Evolutionary conservation across 2,797 vertebrate species (phyloP).

Genomic region (Notolabrus celidotus): DNA sequence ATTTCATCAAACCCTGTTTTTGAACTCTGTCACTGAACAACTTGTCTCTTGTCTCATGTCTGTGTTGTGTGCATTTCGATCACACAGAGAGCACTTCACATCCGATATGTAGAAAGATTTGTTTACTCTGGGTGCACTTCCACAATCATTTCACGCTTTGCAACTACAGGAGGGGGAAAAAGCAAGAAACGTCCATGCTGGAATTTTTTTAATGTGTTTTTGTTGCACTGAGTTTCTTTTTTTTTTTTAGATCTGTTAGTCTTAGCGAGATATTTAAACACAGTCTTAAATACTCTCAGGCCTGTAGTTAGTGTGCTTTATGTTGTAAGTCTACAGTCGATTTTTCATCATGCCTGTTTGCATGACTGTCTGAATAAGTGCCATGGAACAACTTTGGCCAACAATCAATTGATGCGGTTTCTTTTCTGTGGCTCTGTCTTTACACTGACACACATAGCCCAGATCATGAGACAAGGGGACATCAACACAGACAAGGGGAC

Average conservation of each 20-base stretch:
- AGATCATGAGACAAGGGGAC: constrained; percentile 42
- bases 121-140: constrained; percentile 11
- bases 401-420: constrained; percentile 13
- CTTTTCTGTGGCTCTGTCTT: constrained; percentile 22
- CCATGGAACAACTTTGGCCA: neutral
- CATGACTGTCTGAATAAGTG: constrained; percentile 5
- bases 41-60: constrained; percentile 41
- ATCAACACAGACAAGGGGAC: constrained; percentile 8
- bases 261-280: neutral
- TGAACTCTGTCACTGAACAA: constrained; percentile 26
- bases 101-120: constrained; percentile 22
- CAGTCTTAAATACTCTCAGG: constrained; percentile 10
- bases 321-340: constrained; percentile 26
- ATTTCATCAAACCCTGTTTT: constrained; percentile 53
- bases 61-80: constrained; percentile 41
- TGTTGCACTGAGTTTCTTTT: neutral
- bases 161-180: neutral
- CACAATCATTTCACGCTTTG: constrained; percentile 6
- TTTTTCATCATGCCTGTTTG: constrained; percentile 30
- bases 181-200: constrained; percentile 1
- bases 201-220: constrained; percentile 6
- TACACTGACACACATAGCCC: constrained; percentile 7
- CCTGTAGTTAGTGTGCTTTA: constrained; percentile 37
- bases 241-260: neutral
- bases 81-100: constrained; percentile 15